Base-by-base conservation (phyloP, 1,140 invertebrate genomes). In the Laodelphax striatellus region DNA sequence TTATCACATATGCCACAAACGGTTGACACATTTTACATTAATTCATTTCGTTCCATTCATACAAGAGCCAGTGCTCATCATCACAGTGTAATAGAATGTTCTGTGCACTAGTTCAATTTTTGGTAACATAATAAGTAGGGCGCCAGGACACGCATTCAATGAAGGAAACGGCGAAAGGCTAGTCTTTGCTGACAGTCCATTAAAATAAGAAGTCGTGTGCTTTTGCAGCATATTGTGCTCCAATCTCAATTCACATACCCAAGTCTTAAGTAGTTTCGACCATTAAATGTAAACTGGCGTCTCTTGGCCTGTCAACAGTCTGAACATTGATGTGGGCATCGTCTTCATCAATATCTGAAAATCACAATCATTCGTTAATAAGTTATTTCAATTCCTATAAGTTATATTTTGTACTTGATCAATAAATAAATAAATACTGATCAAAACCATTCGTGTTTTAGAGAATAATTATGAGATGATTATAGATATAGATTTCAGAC, bases 291-390 rank as follows among this genome's bases (percentile, higher is more conserved):
- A 99, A 76, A 97, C 90, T 67, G 97, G 97, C 71, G 93, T 94
- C 79, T 99, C 97, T 79, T 99, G 97, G 60, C 97, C 97, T 61
- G 97, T 99, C 70, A 99, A 79, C 72, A 99, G 80, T 69, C 96
- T 85, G 80, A 97, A 99, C 92, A 99, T 98, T 55, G 97, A 98
- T 61, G 97, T 99, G 63, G 97, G 97, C 97, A 99, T 99, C 55
- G 97, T 99, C 77, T 98, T 98, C 96, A 99, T 98, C 64, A 97
- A 82, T 69, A 99, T 99, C 94, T 97, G 79, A 21, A 85, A 82
- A 52, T 61, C 2, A 13, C 4, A 2, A 2, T 4, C 24, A 28
- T 6, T 28, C 24, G 24, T 28, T 28, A 28, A n/a, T n/a, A n/a
- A n/a, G n/a, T n/a, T n/a, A n/a, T n/a, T n/a, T n/a, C n/a, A n/a